Base-by-base conservation (phyloP, 1,140 invertebrate genomes). In the Brachionus sp. region DNA sequence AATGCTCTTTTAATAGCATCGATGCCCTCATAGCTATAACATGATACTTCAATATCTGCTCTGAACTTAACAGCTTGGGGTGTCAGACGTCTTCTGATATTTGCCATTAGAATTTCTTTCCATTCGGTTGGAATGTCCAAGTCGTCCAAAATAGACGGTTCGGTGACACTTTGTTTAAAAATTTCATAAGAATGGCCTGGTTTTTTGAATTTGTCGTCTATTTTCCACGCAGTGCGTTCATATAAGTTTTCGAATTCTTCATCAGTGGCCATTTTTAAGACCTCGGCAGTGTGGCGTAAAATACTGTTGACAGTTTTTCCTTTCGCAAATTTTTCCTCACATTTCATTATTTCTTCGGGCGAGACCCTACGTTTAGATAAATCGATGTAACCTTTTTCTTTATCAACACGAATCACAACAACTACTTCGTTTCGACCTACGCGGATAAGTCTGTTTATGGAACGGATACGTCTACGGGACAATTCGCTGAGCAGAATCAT, bases 341-440 rank as follows among this genome's bases (percentile, higher is more conserved):
- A 99, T 89, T 98, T 97, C 84, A 96, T 93, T 62, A 98, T 94
- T 90, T 99, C 98, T 90, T 99, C 97, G 2, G 95, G 92, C 7
- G 97, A 98, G 0, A 99, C 98, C 90, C 98, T 92, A 89, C 97
- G 92, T 91, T 99, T 99, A 82, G 97, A 98, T 84, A 99, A 92
- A 92, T 99, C 98, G 89, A 99, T 99, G 87, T 99, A 99, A 95
- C 95, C 97, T 92, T 99, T 99, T 86, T 98, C 96, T 92, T 98
- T 97, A 87, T 99, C 97, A 7, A 99, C 98, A 90, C 98, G 92
- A 88, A 99, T 99, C 44, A 99, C 98, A 68, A 99, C 96, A 39
- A 99, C 97, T 83, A 97, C 97, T 90, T 99, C 98, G 84, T 94
- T 98, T 90, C 98, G 94, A 39, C 97, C 98, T 64, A 99, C 96